Percentiles rank a stretch among this genome's conserved stretches.
These are phyloP conservation scores for Scaptomyza pallida DNA, from an alignment of 1,140 invertebrate species.

Conservation along the genomic window DNA sequence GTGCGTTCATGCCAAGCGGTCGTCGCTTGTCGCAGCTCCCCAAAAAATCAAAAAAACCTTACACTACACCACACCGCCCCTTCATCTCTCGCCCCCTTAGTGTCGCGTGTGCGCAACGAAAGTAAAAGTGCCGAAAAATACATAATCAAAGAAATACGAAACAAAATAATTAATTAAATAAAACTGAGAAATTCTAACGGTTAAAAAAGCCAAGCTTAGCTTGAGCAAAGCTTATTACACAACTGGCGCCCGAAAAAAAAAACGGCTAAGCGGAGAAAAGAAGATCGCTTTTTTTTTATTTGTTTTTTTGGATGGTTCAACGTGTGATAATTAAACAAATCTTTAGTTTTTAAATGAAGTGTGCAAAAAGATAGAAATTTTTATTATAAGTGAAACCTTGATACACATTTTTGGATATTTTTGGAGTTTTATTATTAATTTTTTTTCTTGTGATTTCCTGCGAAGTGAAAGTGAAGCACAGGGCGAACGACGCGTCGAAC, in stretches of 20 bases:
- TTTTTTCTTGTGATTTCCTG: slow-evolving; percentile 51
- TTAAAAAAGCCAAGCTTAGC: slow-evolving; percentile 16
- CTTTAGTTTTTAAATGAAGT: slow-evolving; percentile 26
- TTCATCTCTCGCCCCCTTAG: slow-evolving; percentile 5
- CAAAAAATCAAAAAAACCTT: no score
- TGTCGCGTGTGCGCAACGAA: slow-evolving; percentile 42
- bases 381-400: not conserved
- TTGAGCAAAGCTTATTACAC: slow-evolving; percentile 35
- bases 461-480: slow-evolving; percentile 69
- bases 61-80: not conserved
- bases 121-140: slow-evolving; percentile 60
- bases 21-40: slow-evolving; percentile 66
- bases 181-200: slow-evolving; percentile 54
- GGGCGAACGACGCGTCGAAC: slow-evolving; percentile 48
- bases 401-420: slow-evolving; percentile 45
- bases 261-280: slow-evolving; percentile 26
- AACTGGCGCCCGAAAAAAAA: slow-evolving; percentile 24
- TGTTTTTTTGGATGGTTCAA: not conserved
- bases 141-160: slow-evolving; percentile 12
- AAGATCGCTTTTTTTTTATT: not conserved
- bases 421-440: slow-evolving; percentile 18
- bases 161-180: no score
- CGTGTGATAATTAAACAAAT: slow-evolving; percentile 19
- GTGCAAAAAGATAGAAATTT: not conserved
- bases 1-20: slow-evolving; percentile 81